Evolutionary conservation across 2,113 vertebrate species (phyloP), one percentile per base, ranked within the genome.

Genomic region (Gobiocypris rarus): DNA sequence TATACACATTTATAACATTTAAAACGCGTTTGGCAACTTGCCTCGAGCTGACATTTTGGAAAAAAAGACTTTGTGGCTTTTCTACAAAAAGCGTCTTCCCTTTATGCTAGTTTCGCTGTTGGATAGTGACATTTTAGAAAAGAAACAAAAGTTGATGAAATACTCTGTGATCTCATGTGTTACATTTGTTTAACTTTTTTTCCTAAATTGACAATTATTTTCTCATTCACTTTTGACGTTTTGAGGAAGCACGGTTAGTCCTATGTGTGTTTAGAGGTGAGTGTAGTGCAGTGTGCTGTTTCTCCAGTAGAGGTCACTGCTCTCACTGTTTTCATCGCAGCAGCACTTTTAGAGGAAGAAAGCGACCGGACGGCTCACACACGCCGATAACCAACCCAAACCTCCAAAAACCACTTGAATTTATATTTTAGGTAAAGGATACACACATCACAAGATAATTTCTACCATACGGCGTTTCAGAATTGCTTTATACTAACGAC

Each of bases 311-410:
- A 75, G 69, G 86, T 77, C 84, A 52, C 76, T 34, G 15, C 1
- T 71, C 7, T 76, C 38, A 83, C 75, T 83, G 80, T 87, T 87
- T 85, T 85, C 67, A 87, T 75, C 80, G 26, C 61, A 59, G 48
- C 34, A 67, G 43, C 28, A n/a, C 75, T 77, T 50, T 82, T 80
- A 26, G 61, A 87, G 84, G 70, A 87, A 85, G 84, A 85, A 81
- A 82, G 41, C 79, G 24, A 52, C 71, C 76, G 74, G 75, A 83
- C 81, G 83, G 41, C 78, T 82, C 54, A 43, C 26, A 73, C 56
- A 13, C 75, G 31, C 75, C 58, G 71, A 76, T 24, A 87, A 83
- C 77, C 70, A 61, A 48, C 84, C 77, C 81, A 83, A 77, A 78
- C 85, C 81, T 87, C 58, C 61, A 59, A 73, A 71, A 78, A 56